These are phyloP conservation scores for Rhopalosiphum maidis DNA, from an alignment of 1,140 invertebrate genomes.

Conservation along the genomic window DNA sequence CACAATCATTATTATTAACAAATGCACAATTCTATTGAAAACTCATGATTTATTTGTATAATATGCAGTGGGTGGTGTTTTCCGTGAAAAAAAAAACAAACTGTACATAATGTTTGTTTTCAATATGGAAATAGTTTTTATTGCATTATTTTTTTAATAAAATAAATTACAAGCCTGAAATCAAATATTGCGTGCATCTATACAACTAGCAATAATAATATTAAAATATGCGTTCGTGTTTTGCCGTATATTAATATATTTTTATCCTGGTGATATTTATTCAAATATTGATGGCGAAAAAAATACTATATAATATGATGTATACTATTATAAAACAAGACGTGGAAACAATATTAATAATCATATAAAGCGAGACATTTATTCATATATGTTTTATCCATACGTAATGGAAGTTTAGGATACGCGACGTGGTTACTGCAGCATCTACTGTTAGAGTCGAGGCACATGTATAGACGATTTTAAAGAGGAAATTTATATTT, in stretches of 20 bases:
- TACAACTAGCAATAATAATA: background rate
- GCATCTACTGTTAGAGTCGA: background rate
- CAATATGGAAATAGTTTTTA: conserved; percentile 19
- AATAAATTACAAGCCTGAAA: background rate
- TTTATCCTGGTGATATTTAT: background rate
- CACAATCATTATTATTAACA: background rate
- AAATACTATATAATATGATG: background rate
- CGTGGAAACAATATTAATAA: background rate
- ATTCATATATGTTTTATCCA: background rate
- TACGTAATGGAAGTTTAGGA: background rate
- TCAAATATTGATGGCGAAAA: background rate
- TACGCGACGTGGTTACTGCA: background rate
- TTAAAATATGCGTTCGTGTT: background rate
- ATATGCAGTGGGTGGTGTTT: background rate
- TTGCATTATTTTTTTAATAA: conserved; percentile 3
- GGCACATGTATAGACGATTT: background rate
- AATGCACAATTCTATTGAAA: background rate
- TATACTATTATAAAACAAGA: background rate
- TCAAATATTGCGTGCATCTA: background rate
- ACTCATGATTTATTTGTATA: background rate
- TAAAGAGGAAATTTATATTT: background rate
- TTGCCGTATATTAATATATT: background rate
- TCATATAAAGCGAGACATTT: background rate
- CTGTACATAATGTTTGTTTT: background rate
- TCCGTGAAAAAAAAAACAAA: background rate